Base-by-base conservation (phyloP, 2,888 invertebrate genomes). In the Ormyrus labotus region DNA sequence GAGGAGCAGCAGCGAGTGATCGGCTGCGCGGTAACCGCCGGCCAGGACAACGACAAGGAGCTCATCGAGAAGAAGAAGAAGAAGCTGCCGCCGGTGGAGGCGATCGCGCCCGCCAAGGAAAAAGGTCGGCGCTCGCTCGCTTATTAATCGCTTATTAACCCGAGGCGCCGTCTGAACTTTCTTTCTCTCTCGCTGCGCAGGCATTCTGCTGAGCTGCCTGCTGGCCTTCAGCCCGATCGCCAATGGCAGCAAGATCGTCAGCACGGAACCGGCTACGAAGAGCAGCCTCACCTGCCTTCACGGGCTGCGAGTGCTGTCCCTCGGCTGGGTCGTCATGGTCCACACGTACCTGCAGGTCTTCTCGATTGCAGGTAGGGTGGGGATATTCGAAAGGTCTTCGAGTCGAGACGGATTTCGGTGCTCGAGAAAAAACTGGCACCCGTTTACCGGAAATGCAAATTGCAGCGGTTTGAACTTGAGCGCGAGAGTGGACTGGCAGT, bases 311-410 rank as follows among this genome's bases (percentile, higher is more conserved):
- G 96, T 96, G 78, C 92, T 96, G 87, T 96, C 96, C 2, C 93
- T 96, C 78, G 92, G 94, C 8, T 96, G 96, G 96, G 96, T 96
- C 74, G 95, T 96, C 85, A 93, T 96, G 94, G 96, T 96, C 57
- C 96, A 96, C 89, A 96, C 96, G 0, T 96, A 96, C 90, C 92
- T 96, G 82, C 95, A 96, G 85, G 93, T 96, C 85, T 96, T 96
- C 91, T 94, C 94, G 84, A 94, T 96, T 69, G 94, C 95, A 78
- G 92, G 92, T 92, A 86, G 5, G 9, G 9, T 34, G 34, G 34
- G 34, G 34, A 4, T 34, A 34, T 34, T 34, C 34, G 34, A 34
- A 34, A 34, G 34, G 34, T 4, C 34, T 34, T 3, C 34, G 34
- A 34, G 34, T 0, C 19, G 1, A 0, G 19, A 19, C 19, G 4